phyloP scores from a whole-genome alignment of 2,797 vertebrate genomes.

The Lophius americanus region DNA sequence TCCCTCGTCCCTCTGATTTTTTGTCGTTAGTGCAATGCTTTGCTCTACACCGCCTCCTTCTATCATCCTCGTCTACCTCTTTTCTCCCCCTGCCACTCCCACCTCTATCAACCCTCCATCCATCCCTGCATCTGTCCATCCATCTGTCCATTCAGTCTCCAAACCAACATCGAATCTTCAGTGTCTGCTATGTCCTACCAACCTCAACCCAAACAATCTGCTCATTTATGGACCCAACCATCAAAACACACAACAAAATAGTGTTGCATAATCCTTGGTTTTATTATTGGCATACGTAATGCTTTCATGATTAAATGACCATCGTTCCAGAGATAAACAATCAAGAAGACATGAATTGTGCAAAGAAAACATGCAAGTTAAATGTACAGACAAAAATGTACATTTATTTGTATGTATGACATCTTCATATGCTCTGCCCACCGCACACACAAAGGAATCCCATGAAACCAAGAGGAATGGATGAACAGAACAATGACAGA shows the following conservation, averaged over 20 bases:
- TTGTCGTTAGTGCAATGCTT: constrained; percentile 51
- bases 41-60: constrained; percentile 24
- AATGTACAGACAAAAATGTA: neutral
- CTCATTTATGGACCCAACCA: constrained; percentile 29
- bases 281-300: constrained; percentile 10
- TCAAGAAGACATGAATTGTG: neutral
- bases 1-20: constrained; percentile 42
- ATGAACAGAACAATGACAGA: constrained; percentile 55
- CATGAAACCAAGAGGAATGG: constrained; percentile 29
- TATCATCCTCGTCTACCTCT: constrained; percentile 27
- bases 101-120: constrained; percentile 45
- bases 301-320: constrained; percentile 1
- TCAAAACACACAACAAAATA: constrained; percentile 9
- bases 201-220: constrained; percentile 51
- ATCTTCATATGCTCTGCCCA: constrained; percentile 22
- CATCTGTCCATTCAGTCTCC: constrained; percentile 62
- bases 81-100: constrained; percentile 45
- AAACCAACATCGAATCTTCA: constrained; percentile 61
- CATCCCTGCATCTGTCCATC: constrained; percentile 48
- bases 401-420: neutral
- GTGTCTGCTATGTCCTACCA: constrained; percentile 51
- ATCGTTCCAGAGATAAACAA: neutral
- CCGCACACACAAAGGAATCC: constrained; percentile 58
- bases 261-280: constrained; percentile 15
- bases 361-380: constrained; percentile 1